phyloP scores from a whole-genome alignment of 1,140 invertebrate genomes.

The Drosophila rhopaloa region DNA sequence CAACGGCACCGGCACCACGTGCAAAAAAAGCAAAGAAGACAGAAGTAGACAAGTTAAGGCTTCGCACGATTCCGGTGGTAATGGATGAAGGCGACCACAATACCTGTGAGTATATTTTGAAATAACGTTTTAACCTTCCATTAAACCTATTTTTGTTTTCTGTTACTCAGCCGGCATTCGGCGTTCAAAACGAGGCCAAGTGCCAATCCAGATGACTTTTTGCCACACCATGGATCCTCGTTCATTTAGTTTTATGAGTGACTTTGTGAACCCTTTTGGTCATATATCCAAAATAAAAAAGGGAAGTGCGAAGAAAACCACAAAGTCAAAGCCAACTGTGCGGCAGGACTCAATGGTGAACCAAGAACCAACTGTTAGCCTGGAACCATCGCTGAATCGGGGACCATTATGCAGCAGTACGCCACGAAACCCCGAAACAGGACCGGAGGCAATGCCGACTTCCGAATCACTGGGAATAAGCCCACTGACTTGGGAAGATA shows the following conservation, averaged over 20 bases:
- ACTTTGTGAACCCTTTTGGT: neutral
- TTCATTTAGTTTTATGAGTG: slow-evolving; percentile 18
- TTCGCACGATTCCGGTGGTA: neutral
- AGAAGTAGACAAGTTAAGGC: slow-evolving; percentile 17
- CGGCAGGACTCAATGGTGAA: neutral
- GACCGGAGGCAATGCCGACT: neutral
- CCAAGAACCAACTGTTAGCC: too few relatives aligned
- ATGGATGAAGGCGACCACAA: neutral
- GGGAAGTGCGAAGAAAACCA: neutral
- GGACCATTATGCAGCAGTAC: slow-evolving; percentile 46
- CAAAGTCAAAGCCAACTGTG: neutral
- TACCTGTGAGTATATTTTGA: slow-evolving; percentile 33
- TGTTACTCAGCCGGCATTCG: slow-evolving; percentile 32
- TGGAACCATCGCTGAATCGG: neutral
- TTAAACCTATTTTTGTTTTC: neutral
- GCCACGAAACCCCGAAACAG: slow-evolving; percentile 1
- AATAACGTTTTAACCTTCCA: neutral
- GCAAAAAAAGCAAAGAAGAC: neutral
- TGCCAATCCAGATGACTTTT: slow-evolving; percentile 55
- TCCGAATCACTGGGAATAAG: slow-evolving; percentile 9
- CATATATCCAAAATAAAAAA: neutral
- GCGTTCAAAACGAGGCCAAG: slow-evolving; percentile 64
- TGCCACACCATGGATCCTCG: slow-evolving; percentile 46
- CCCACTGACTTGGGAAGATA: slow-evolving; percentile 6
- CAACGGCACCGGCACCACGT: slow-evolving; percentile 39